These are phyloP conservation scores for Erebia aethiops DNA, from an alignment of 2,888 invertebrate genomes.

Conservation along the genomic window DNA sequence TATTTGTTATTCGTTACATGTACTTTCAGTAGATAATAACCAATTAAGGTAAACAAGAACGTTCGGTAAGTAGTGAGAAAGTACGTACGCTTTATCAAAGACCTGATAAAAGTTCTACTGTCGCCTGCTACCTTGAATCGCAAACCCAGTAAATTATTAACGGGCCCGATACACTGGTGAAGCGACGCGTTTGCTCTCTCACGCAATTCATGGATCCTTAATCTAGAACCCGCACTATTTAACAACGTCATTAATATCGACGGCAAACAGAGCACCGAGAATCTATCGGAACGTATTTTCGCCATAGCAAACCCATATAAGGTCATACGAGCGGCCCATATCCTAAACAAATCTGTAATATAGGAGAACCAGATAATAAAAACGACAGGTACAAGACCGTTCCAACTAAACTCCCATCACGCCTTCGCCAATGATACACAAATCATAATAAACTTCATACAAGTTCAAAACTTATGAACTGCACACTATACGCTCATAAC, in stretches of 20 bases:
- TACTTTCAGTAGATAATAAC: background rate
- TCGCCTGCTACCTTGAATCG: slow-evolving; percentile 31
- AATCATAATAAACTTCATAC: slow-evolving; percentile 70
- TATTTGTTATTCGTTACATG: background rate
- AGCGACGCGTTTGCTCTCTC: slow-evolving; percentile 39
- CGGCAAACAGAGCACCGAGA: slow-evolving; percentile 28
- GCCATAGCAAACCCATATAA: slow-evolving; percentile 31
- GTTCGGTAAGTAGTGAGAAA: background rate
- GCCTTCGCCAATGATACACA: slow-evolving; percentile 70
- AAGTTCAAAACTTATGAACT: slow-evolving; percentile 63
- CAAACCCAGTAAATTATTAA: slow-evolving; percentile 38
- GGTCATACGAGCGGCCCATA: slow-evolving; percentile 43
- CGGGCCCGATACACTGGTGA: slow-evolving; percentile 31
- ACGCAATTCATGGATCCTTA: slow-evolving; percentile 44
- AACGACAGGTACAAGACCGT: slow-evolving; percentile 59
- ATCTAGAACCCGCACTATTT: slow-evolving; percentile 38
- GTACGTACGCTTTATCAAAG: slow-evolving; percentile 12
- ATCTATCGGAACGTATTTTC: slow-evolving; percentile 29
- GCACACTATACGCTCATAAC: slow-evolving; percentile 59
- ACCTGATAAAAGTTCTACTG: slow-evolving; percentile 29
- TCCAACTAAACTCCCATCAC: slow-evolving; percentile 67
- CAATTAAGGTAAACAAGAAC: slow-evolving; percentile 5
- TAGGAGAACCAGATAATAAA: slow-evolving; percentile 54
- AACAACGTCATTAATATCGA: slow-evolving; percentile 38
- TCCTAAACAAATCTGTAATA: slow-evolving; percentile 50